phyloP scores from a whole-genome alignment of 2,888 invertebrate genomes.

The Strigamia crassipes region DNA sequence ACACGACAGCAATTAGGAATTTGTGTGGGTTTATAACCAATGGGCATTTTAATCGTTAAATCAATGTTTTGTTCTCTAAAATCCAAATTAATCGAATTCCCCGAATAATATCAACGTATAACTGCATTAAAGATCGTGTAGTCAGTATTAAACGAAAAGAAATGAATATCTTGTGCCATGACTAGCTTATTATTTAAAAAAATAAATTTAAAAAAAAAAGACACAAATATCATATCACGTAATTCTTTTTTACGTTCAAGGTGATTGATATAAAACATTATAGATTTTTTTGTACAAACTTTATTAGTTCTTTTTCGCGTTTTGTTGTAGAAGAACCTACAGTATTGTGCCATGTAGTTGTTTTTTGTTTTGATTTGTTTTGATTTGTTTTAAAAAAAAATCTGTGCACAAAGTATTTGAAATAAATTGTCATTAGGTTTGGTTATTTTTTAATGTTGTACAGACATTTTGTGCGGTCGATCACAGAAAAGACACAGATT shows the following conservation, averaged over 20 bases:
- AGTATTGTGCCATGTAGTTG: background rate
- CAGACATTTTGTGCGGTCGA: too few relatives aligned
- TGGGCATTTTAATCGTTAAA: background rate
- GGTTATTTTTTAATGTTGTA: too few relatives aligned
- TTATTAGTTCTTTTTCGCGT: background rate
- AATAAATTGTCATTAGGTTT: background rate
- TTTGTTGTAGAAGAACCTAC: background rate
- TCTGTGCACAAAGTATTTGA: background rate
- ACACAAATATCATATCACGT: constrained; percentile 1
- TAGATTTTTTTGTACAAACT: background rate
- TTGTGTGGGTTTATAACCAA: background rate
- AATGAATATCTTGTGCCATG: constrained; percentile 14
- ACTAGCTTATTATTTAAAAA: constrained; percentile 1
- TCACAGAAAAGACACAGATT: background rate
- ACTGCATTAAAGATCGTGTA: background rate
- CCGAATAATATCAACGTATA: background rate
- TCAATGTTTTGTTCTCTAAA: background rate
- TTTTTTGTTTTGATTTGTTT: background rate
- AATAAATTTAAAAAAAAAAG: background rate
- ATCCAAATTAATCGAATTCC: background rate
- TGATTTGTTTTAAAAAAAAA: background rate
- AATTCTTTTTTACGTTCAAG: background rate
- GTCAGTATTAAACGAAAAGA: background rate
- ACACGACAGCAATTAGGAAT: background rate
- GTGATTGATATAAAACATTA: background rate